phyloP scores from a whole-genome alignment of 2,113 vertebrate genomes.

The Gavia stellata region DNA sequence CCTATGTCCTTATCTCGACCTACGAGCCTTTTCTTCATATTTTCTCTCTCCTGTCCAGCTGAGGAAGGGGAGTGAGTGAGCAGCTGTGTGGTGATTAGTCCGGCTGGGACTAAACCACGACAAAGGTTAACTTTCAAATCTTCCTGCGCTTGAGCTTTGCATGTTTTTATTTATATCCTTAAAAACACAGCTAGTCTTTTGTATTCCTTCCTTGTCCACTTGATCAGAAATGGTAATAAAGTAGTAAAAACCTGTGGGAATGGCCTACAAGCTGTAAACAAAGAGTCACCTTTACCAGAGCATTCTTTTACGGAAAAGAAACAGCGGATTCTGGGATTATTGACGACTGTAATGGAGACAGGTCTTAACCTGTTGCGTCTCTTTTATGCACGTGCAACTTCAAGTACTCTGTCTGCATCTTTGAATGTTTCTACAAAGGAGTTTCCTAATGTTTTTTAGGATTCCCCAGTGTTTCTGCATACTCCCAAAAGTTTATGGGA shows the following conservation, averaged over 20 bases:
- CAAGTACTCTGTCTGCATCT: fast-evolving
- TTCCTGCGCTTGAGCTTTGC: not conserved
- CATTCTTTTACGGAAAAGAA: not conserved
- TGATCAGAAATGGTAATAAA: not conserved
- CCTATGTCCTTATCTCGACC: too few relatives aligned
- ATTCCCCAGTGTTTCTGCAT: not conserved
- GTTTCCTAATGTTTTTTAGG: not conserved
- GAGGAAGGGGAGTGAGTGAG: too few relatives aligned
- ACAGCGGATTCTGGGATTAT: not conserved
- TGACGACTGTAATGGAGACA: not conserved
- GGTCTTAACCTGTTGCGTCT: not conserved
- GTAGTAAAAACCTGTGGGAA: not conserved
- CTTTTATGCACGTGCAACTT: fast-evolving
- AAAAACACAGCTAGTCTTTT: not conserved
- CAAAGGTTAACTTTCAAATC: not conserved
- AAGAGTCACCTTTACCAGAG: not conserved
- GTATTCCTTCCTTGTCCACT: not conserved
- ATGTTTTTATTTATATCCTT: not conserved
- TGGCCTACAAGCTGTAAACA: not conserved
- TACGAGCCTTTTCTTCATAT: too few relatives aligned
- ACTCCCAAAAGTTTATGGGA: not conserved
- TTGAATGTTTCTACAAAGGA: not conserved
- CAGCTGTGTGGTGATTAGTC: too few relatives aligned
- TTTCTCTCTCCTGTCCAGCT: too few relatives aligned
- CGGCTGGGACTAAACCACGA: too few relatives aligned